phyloP scores from a whole-genome alignment of 2,113 vertebrate genomes.

The Onychorhynchus coronatus region DNA sequence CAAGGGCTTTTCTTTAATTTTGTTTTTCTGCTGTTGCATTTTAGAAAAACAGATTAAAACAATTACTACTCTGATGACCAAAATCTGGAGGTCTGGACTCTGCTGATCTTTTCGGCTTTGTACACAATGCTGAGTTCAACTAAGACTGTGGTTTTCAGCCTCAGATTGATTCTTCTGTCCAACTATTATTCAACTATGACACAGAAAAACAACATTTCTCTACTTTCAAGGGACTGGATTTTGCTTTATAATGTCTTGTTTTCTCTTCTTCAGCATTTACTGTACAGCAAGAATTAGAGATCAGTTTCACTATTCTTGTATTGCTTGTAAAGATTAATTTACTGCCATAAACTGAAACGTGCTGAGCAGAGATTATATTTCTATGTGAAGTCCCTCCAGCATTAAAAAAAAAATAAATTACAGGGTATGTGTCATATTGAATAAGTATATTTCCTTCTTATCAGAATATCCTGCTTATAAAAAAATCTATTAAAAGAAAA shows the following conservation, averaged over 20 bases:
- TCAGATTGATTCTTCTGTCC: slow-evolving; percentile 44
- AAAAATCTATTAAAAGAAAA: neutral
- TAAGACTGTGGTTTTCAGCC: slow-evolving; percentile 44
- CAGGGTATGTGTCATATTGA: neutral
- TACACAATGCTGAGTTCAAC: slow-evolving; percentile 24
- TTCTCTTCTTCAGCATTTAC: neutral
- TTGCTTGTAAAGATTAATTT: slow-evolving; percentile 5
- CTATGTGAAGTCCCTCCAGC: neutral
- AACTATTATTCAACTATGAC: slow-evolving; percentile 51
- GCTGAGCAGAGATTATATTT: slow-evolving; percentile 8
- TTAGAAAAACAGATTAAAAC: slow-evolving; percentile 33
- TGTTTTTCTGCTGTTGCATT: slow-evolving; percentile 7
- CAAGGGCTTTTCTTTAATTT: neutral
- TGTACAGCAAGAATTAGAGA: neutral
- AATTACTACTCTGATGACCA: slow-evolving; percentile 7
- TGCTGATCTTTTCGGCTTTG: slow-evolving; percentile 35
- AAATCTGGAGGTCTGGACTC: slow-evolving; percentile 21
- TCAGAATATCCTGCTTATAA: neutral
- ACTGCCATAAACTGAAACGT: neutral
- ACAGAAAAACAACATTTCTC: slow-evolving; percentile 12
- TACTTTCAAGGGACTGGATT: slow-evolving; percentile 7
- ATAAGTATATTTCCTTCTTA: slow-evolving; percentile 6
- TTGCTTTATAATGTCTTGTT: neutral
- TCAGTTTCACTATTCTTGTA: neutral
- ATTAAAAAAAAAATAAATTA: neutral